Evolutionary conservation across 2,113 vertebrate genomes (phyloP), one percentile per base, ranked within the genome.

Genomic region (Oncorhynchus keta): DNA sequence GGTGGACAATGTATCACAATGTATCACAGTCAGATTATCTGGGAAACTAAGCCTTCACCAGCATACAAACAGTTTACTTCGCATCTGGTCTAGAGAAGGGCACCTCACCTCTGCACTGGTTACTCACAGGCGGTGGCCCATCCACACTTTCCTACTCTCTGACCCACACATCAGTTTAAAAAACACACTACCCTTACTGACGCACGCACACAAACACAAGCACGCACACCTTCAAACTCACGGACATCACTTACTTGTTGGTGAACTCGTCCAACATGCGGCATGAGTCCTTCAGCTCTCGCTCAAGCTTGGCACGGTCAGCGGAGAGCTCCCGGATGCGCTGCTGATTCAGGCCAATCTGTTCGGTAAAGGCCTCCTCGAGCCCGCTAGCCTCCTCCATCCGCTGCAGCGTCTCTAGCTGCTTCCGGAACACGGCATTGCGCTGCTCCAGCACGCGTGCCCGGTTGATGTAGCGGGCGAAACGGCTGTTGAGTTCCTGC

Each of bases 381-480:
- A 95, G 83, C 8, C 94, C 94, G 0, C 93, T 90, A 68, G 91
- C 89, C 87, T 96, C 95, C 1, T 96, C 95, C 93, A 97, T 94
- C 72, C 94, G 90, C 91, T 96, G 95, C 85, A 98, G 95, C 6
- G 95, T 96, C 86, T 98, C 96, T 80, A 99, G 93, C 88, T 98
- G 98, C 85, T 96, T 94, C 75, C 95, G 93, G 48, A 98, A 95
- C 76, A 95, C 95, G 0, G 93, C 91, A 18, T 97, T 98, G 81
- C 96, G 95, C 85, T 97, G 96, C 86, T 98, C 95, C 69, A 99
- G 92, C 26, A 95, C 95, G 0, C 96, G 92, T 0, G 97, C 96
- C 39, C 96, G 90, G 86, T 96, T 97, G 90, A 98, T 95, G 85
- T 98, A 98, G 62, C 93, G 92, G 48, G 94, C 90, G 0, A 99